Evolutionary conservation across 2,113 vertebrate genomes (phyloP).

Genomic region (Sceloporus undulatus): DNA sequence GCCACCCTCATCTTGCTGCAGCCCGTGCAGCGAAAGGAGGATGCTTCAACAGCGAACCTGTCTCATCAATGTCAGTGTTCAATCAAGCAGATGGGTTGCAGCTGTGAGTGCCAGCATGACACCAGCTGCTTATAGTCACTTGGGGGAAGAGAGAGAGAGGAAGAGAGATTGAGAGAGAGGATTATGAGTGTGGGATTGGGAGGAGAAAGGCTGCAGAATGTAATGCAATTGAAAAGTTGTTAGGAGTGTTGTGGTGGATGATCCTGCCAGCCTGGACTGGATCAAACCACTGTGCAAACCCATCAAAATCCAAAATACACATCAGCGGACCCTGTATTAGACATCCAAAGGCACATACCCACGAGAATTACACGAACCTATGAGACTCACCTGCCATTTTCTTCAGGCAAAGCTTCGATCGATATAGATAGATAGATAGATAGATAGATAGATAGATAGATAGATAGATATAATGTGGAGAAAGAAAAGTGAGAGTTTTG

Average conservation of each 20-base stretch:
- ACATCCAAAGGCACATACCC: too few species aligned
- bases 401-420: too few species aligned
- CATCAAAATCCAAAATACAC: conserved; percentile 48
- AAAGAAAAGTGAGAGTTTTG: too few species aligned
- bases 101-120: conserved; percentile 78
- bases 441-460: too few species aligned
- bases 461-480: too few species aligned
- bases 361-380: too few species aligned
- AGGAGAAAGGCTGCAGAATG: not conserved
- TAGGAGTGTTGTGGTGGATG: conserved; percentile 9
- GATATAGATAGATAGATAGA: too few species aligned
- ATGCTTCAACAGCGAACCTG: conserved; percentile 17
- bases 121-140: conserved; percentile 73
- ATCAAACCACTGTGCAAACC: conserved; percentile 55
- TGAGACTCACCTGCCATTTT: too few species aligned
- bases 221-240: not conserved
- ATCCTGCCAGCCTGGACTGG: not conserved
- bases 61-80: conserved; percentile 65
- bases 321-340: not conserved
- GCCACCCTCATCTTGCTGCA: conserved; percentile 31
- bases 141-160: conserved; percentile 62
- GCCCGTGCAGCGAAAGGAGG: not conserved
- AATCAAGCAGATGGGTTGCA: conserved; percentile 78
- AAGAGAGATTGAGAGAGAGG: conserved; percentile 24
- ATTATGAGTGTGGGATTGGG: not conserved